Evolutionary conservation across 2,888 invertebrate species (phyloP), one percentile per base, ranked within the genome.

Genomic region (Polylopha cassiicola): DNA sequence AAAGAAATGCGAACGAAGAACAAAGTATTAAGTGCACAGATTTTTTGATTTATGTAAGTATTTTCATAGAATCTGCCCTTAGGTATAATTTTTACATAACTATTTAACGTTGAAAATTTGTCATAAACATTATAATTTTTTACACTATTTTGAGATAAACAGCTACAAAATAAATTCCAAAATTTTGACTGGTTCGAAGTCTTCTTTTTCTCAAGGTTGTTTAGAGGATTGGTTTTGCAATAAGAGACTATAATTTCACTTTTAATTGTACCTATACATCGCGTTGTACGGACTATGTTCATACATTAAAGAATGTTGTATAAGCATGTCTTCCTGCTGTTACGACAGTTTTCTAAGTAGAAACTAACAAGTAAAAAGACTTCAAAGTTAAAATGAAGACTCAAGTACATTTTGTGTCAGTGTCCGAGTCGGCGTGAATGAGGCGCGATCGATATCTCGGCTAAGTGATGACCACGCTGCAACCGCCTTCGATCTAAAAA

Each of bases 391-490:
- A 31, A 18, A 5, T 24, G 29, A 29, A 26, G 33, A 30, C 11
- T 18, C 20, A 24, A 30, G 23, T 11, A 34, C 22, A 24, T 29
- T 41, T 23, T 34, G 30, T 36, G 47, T 45, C 52, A 43, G 44
- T 53, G 51, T 54, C 56, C 64, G 61, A 53, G 61, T 54, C 36
- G 37, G 58, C 63, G 62, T 61, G 58, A 68, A 65, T 59, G 61
- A 60, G 56, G 39, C 48, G 42, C 37, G 63, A 58, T 73, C 69
- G 61, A 70, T 70, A 70, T 42, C 53, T 43, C 53, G 47, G 51
- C 54, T 55, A 56, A 65, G 59, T 61, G 62, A 59, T 60, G 56
- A 64, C 61, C 58, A 54, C 54, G 37, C 36, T 41, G 34, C 36
- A 41, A 29, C 24, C 30, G 30, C 24, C 30, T 41, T 41, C 30